phyloP scores from a whole-genome alignment of 1,140 invertebrate species.

The Lepidotrigona ventralis region DNA sequence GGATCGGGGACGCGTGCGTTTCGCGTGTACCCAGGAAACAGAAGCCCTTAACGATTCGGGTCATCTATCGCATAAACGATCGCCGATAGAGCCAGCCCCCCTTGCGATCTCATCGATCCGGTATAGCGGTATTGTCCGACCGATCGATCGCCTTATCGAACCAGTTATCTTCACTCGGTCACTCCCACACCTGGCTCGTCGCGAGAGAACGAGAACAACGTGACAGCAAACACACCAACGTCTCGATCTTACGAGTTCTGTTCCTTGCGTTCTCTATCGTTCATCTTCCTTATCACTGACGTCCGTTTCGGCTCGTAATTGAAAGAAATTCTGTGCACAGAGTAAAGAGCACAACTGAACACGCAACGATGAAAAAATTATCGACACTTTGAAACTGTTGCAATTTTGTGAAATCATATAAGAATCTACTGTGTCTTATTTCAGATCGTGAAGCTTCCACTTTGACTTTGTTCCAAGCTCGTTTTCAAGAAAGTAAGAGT shows the following conservation, averaged over 20 bases:
- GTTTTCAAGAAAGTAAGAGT: too few relatives aligned
- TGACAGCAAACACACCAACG: not conserved
- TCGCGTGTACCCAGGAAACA: slow-evolving; percentile 52
- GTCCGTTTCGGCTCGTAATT: too few relatives aligned
- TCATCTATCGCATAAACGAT: slow-evolving; percentile 70
- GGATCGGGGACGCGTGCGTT: slow-evolving; percentile 52
- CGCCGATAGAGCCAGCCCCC: slow-evolving; percentile 54
- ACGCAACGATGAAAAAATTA: too few relatives aligned
- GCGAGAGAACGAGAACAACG: slow-evolving; percentile 43
- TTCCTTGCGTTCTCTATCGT: not conserved
- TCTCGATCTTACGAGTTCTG: not conserved
- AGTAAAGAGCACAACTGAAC: too few relatives aligned
- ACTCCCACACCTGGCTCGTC: slow-evolving; percentile 71
- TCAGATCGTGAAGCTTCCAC: too few relatives aligned
- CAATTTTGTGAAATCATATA: too few relatives aligned
- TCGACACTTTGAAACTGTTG: too few relatives aligned
- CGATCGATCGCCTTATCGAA: slow-evolving; percentile 61
- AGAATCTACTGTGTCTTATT: too few relatives aligned
- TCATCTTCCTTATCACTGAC: too few relatives aligned
- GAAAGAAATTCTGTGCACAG: too few relatives aligned
- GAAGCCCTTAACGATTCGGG: slow-evolving; percentile 72
- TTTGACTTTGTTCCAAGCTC: too few relatives aligned
- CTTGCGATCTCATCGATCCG: slow-evolving; percentile 65
- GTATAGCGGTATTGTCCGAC: slow-evolving; percentile 65
- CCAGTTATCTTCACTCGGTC: slow-evolving; percentile 66